phyloP scores from a whole-genome alignment of 2,797 vertebrate species.

The Threskiornis aethiopicus region DNA sequence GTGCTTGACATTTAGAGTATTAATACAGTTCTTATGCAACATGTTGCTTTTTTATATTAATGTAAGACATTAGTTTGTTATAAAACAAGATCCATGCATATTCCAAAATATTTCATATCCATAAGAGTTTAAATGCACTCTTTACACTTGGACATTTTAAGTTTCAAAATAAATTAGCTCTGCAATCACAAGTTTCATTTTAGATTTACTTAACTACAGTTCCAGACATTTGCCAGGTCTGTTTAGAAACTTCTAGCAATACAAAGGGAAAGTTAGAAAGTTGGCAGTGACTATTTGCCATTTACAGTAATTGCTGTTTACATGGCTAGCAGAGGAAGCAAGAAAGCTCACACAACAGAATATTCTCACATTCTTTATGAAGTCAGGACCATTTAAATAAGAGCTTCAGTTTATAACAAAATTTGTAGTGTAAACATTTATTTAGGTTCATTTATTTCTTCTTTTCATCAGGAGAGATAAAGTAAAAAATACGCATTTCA shows the following conservation, averaged over 20 bases:
- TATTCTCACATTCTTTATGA: neutral
- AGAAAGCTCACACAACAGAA: neutral
- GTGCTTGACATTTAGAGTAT: neutral
- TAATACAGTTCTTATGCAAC: neutral
- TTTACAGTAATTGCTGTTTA: neutral
- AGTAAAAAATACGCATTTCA: neutral
- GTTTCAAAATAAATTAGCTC: neutral
- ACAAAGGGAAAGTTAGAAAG: neutral
- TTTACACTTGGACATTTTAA: neutral
- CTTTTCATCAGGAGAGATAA: neutral
- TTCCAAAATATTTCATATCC: neutral
- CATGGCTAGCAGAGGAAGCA: neutral
- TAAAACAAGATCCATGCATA: neutral
- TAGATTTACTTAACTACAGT: neutral
- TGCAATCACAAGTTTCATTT: neutral
- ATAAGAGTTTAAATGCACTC: neutral
- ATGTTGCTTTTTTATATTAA: neutral
- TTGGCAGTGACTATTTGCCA: neutral
- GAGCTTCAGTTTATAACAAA: neutral
- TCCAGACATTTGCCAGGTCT: neutral
- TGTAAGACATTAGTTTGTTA: neutral
- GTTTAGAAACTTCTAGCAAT: neutral
- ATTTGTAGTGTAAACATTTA: neutral
- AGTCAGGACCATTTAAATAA: neutral
- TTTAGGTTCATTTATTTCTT: neutral